Evolutionary conservation across 2,888 invertebrate genomes (phyloP), one percentile per base, ranked within the genome.

Genomic region (Nasonia oneida): DNA sequence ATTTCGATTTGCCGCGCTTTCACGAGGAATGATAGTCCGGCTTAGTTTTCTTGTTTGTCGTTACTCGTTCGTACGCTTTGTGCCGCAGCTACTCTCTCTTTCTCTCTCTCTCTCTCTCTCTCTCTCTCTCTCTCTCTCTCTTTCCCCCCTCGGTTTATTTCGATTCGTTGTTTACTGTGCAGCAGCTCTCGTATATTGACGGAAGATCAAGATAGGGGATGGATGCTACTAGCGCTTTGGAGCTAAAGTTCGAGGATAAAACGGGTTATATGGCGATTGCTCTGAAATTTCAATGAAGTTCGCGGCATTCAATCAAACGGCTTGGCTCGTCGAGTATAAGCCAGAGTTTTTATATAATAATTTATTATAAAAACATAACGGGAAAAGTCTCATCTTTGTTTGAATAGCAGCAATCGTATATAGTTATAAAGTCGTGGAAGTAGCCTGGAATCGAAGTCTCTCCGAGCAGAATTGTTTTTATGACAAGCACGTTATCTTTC

Each of bases 1-100:
- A 85, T 85, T 83, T 79, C 83, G 83, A 87, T 86, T 87, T 86
- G 57, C 73, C 74, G 78, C 74, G 75, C 50, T 80, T 82, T 57
- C 81, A 74, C 74, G 78, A 81, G 78, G 74, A 80, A 77, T 57
- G 73, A 83, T 76, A 50, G 81, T 79, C 82, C 33, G 70, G 50
- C 57, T 70, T 80, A 82, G 71, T 73, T 80, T 80, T 79, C 64
- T 79, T 70, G n/a, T 74, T 77, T 75, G 50, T 77, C 78, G 74
- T 79, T 53, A 18, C 50, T 70, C 57, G n/a, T 61, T 23, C 57
- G 47, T 47, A 47, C 47, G 47, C 47, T 47, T 47, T 47, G 47
- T 47, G 12, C 47, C 47, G 18, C 57, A 8, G n/a, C 57, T 61
- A 18, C 14, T 12, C 47, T 47, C 47, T 8, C 47, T 14, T 14